Conservation (phyloP, 2,888 invertebrate genomes). For the Rutpela maculata region DNA sequence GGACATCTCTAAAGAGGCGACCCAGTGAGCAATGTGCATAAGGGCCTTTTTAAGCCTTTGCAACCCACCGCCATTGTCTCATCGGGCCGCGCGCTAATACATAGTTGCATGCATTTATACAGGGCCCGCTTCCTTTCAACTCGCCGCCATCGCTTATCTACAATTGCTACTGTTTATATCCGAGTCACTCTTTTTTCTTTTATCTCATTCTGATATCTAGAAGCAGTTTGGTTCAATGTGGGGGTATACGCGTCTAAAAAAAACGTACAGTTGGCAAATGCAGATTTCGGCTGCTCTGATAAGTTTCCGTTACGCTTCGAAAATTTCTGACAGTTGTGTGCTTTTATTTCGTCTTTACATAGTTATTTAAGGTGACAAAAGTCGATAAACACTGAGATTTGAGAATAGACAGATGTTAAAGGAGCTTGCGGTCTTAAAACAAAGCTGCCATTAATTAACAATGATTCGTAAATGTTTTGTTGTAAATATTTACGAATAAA, state of each 20-base stretch:
- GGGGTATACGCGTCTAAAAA: conserved; percentile 21
- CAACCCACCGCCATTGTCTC: conserved; percentile 60
- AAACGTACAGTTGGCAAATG: neutral
- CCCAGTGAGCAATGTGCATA: conserved; percentile 45
- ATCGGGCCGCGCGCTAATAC: conserved; percentile 60
- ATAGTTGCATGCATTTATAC: conserved; percentile 66
- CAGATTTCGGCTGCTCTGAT: neutral
- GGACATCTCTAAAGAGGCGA: conserved; percentile 55
- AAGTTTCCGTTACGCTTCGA: neutral
- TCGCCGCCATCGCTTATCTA: conserved; percentile 68
- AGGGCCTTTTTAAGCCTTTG: conserved; percentile 48
- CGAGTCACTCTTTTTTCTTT: conserved; percentile 59
- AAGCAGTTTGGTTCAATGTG: conserved; percentile 24
- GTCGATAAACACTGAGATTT: no score
- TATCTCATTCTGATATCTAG: conserved; percentile 53
- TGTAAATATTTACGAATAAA: no score
- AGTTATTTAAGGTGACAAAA: no score
- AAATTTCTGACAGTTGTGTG: no score
- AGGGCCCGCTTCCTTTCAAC: conserved; percentile 65
- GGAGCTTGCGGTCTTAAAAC: no score
- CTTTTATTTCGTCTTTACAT: no score
- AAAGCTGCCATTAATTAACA: no score
- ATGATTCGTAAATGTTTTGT: no score
- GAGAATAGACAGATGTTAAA: no score
- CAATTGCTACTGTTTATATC: conserved; percentile 70